Evolutionary conservation across 2,888 invertebrate species (phyloP), one percentile per base, ranked within the genome.

Genomic region (Mythimna impura): DNA sequence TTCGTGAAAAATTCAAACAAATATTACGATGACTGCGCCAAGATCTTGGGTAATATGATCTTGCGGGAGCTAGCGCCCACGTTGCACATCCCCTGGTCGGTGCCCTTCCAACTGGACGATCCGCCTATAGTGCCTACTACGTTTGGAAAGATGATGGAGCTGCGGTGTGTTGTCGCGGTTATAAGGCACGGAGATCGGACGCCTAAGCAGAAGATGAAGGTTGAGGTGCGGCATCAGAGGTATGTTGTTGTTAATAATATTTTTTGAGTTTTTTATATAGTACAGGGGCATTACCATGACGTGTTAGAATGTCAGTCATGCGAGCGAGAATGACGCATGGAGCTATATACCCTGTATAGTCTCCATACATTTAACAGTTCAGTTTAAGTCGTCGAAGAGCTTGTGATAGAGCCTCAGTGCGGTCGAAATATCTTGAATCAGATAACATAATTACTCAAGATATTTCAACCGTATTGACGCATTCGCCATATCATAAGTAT

Each of bases 201-300:
- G 20, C 99, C 99, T 0, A 99, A 99, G 93, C 99, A 99, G 96
- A 99, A 99, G 96, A 99, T 99, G 99, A 99, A 99, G 95, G 99
- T 99, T 84, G 99, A 99, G 97, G 99, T 99, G 20, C 97, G 99
- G 67, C 99, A 99, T 97, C 98, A 98, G 5, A 99, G 99, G 98
- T 98, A 94, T 93, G 96, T 92, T 76, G 1, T 43, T 52, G 50
- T 2, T 7, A n/a, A 20, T 0, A 0, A 10, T 10, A 14, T 14
- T 5, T 25, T 52, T 5, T 14, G 14, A 0, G 14, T 14, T 3
- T 14, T 43, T 12, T 43, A 4, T 43, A 14, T 43, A 43, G 4
- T 5, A 43, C 43, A 5, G 47, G 14, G 43, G 10, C 12, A 9
- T 43, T 43, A 8, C 8, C 36, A 36, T 36, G 36, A 8, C 9